Conservation (phyloP, 2,797 vertebrate genomes). For the Rhadinocentrus ornatus region DNA sequence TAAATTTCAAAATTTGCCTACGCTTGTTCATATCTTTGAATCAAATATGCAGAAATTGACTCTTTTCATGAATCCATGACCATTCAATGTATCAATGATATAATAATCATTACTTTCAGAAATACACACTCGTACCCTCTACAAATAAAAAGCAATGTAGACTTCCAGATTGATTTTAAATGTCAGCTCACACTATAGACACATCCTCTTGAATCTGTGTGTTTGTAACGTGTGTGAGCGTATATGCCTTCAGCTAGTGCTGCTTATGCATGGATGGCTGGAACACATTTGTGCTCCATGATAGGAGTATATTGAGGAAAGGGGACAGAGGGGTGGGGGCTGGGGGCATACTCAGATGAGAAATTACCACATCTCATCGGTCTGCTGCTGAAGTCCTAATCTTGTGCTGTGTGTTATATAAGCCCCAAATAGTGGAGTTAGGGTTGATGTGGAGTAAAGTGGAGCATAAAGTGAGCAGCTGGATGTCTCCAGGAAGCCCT, state of each 20-base stretch:
- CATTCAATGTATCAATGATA: not conserved
- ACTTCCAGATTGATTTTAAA: slow-evolving; percentile 43
- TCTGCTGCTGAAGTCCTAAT: slow-evolving; percentile 52
- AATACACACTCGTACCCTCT: slow-evolving; percentile 23
- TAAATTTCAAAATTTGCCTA: not conserved
- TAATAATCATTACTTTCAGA: slow-evolving; percentile 2
- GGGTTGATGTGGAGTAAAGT: slow-evolving; percentile 68
- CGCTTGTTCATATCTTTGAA: not conserved
- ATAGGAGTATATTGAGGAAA: slow-evolving; percentile 61
- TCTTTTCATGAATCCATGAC: not conserved
- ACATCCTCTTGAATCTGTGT: slow-evolving; percentile 27
- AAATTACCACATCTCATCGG: slow-evolving; percentile 56
- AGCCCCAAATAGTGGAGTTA: slow-evolving; percentile 58
- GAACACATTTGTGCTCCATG: slow-evolving; percentile 54
- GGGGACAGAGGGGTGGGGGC: not conserved
- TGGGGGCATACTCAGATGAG: slow-evolving; percentile 46
- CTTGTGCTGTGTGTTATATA: slow-evolving; percentile 60
- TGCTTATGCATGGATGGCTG: slow-evolving; percentile 64
- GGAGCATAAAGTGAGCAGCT: slow-evolving; percentile 72
- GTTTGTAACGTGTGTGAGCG: slow-evolving; percentile 36
- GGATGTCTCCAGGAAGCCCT: slow-evolving; percentile 63
- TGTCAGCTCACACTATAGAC: slow-evolving; percentile 49
- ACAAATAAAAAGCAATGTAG: slow-evolving; percentile 31
- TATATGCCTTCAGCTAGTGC: slow-evolving; percentile 53
- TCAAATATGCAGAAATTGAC: not conserved